These are phyloP conservation scores for Paralichthys olivaceus DNA, from an alignment of 2,113 vertebrate species.

Conservation along the genomic window DNA sequence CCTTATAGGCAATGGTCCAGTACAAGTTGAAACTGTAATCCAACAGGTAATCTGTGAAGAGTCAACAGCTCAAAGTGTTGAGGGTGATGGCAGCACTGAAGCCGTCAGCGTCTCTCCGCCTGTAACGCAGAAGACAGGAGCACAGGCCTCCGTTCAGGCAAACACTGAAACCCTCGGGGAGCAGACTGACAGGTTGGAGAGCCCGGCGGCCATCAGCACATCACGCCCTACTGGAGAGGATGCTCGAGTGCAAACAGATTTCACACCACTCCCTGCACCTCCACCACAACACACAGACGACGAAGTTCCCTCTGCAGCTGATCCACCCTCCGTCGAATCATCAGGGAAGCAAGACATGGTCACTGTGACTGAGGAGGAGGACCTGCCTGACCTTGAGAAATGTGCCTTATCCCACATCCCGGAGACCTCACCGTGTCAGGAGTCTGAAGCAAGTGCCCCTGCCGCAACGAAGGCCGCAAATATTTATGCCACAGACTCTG, in stretches of 20 bases:
- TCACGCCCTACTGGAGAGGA: slow-evolving; percentile 49
- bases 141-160: slow-evolving; percentile 51
- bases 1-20: slow-evolving; percentile 28
- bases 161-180: slow-evolving; percentile 41
- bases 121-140: slow-evolving; percentile 47
- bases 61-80: slow-evolving; percentile 6
- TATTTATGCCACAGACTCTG: slow-evolving; percentile 80
- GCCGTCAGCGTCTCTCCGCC: slow-evolving; percentile 16
- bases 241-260: slow-evolving; percentile 64
- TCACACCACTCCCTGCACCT: slow-evolving; percentile 18
- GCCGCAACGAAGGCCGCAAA: slow-evolving; percentile 69
- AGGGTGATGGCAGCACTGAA: slow-evolving; percentile 22
- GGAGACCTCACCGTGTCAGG: slow-evolving; percentile 38
- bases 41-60: slow-evolving; percentile 39
- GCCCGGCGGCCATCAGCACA: slow-evolving; percentile 3
- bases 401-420: slow-evolving; percentile 21
- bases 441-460: slow-evolving; percentile 27
- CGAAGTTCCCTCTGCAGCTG: slow-evolving; percentile 2
- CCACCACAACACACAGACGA: slow-evolving; percentile 15
- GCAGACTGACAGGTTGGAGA: slow-evolving; percentile 15
- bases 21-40: slow-evolving; percentile 29
- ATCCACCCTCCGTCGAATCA: slow-evolving; percentile 11
- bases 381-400: slow-evolving; percentile 20
- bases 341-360: slow-evolving; percentile 64
- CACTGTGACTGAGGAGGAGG: slow-evolving; percentile 73